Percentiles rank a stretch among this genome's conserved stretches.
Evolutionary conservation across 2,113 vertebrate genomes (phyloP).

Genomic region (Bambusicola thoracicus): DNA sequence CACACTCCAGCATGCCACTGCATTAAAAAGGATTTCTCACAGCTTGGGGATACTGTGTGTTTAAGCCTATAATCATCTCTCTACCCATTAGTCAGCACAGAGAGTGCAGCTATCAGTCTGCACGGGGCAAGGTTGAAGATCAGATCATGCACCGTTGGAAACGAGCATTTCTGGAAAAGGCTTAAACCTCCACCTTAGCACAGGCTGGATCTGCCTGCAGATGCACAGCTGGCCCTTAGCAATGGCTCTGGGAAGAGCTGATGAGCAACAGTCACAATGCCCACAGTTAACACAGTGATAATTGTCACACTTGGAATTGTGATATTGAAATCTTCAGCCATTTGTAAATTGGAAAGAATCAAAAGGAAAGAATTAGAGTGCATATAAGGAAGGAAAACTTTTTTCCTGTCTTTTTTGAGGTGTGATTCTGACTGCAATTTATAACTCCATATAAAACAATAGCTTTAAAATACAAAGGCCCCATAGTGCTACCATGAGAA

Average conservation of each 20-base stretch:
- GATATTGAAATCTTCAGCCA: not conserved
- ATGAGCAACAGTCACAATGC: not conserved
- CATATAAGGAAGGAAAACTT: not conserved
- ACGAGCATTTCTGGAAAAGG: not conserved
- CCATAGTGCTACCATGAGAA: not conserved
- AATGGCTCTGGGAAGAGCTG: not conserved
- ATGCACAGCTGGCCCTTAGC: not conserved
- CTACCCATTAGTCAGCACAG: not conserved
- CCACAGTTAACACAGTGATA: fast-evolving
- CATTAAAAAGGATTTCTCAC: not conserved
- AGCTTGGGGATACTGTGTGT: not conserved
- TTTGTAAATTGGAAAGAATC: not conserved
- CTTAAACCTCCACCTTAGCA: not conserved
- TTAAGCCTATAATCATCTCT: not conserved
- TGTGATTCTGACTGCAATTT: not conserved
- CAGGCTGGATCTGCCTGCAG: not conserved
- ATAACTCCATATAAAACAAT: not conserved
- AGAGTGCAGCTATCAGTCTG: not conserved
- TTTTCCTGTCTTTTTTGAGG: not conserved
- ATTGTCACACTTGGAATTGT: not conserved
- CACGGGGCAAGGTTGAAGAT: not conserved
- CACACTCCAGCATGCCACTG: not conserved
- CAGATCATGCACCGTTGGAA: not conserved
- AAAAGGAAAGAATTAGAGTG: not conserved
- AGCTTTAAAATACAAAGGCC: not conserved